These are phyloP conservation scores for Gallinago media DNA, from an alignment of 2,113 vertebrate species.

Conservation along the genomic window DNA sequence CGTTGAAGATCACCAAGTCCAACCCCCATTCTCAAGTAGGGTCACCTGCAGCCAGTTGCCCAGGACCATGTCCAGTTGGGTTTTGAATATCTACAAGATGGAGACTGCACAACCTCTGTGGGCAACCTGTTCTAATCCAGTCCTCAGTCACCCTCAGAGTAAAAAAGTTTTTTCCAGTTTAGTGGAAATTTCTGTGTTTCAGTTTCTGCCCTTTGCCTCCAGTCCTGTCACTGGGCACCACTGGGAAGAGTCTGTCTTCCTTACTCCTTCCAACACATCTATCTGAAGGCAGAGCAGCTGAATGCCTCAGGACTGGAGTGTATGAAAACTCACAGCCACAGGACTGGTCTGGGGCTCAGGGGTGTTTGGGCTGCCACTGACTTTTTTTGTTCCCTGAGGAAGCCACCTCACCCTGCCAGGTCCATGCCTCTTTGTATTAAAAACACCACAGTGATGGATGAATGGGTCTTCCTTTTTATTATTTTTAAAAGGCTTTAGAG, in stretches of 20 bases:
- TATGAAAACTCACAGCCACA: background rate
- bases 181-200: background rate
- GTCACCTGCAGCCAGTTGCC: background rate
- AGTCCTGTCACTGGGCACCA: no score
- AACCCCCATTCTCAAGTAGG: background rate
- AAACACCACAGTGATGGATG: background rate
- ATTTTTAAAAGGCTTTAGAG: background rate
- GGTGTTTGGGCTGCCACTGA: background rate
- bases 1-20: background rate
- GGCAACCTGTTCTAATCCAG: background rate
- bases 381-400: background rate
- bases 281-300: background rate
- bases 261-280: background rate
- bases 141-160: background rate
- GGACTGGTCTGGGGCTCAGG: background rate
- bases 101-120: background rate
- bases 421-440: background rate
- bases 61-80: accelerated
- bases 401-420: background rate
- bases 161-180: background rate
- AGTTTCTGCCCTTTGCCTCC: background rate
- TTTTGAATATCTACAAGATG: background rate
- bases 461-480: background rate
- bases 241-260: background rate
- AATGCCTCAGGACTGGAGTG: background rate